Conservation (phyloP, 2,797 vertebrate species). For the Xenopus petersii region DNA sequence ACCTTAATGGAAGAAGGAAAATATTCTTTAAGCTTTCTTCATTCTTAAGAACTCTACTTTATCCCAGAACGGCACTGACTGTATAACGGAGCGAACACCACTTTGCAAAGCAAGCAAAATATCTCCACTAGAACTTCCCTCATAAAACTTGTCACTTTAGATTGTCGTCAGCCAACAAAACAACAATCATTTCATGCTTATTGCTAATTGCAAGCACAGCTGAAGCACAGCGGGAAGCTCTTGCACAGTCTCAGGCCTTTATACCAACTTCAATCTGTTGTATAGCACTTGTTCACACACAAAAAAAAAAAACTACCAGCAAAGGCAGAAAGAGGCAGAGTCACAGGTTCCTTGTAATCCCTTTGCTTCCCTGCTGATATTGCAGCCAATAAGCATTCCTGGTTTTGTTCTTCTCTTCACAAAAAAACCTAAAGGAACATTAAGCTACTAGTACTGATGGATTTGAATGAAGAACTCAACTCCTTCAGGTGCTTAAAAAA, state of each 20-base stretch:
- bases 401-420: constrained; percentile 81
- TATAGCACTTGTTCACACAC: constrained; percentile 77
- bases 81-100: neutral
- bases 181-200: constrained; percentile 98
- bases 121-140: constrained; percentile 78
- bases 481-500: constrained; percentile 81
- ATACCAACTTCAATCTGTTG: constrained; percentile 82
- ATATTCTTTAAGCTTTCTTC: neutral
- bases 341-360: constrained; percentile 98
- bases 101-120: constrained; percentile 61
- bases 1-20: constrained; percentile 27
- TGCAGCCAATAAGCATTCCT: constrained; percentile 89
- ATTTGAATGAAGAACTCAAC: constrained; percentile 73
- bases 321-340: constrained; percentile 99
- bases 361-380: constrained; percentile 82
- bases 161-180: constrained; percentile 94
- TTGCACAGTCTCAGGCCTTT: constrained; percentile 82
- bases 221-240: constrained; percentile 92
- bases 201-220: constrained; percentile 99
- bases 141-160: constrained; percentile 94
- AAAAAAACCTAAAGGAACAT: constrained; percentile 79
- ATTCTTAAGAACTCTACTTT: neutral
- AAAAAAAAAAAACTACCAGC: constrained; percentile 78
- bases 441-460: constrained; percentile 75
- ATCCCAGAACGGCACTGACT: neutral